phyloP scores from a whole-genome alignment of 2,888 invertebrate species.

The Parnassius orleans region DNA sequence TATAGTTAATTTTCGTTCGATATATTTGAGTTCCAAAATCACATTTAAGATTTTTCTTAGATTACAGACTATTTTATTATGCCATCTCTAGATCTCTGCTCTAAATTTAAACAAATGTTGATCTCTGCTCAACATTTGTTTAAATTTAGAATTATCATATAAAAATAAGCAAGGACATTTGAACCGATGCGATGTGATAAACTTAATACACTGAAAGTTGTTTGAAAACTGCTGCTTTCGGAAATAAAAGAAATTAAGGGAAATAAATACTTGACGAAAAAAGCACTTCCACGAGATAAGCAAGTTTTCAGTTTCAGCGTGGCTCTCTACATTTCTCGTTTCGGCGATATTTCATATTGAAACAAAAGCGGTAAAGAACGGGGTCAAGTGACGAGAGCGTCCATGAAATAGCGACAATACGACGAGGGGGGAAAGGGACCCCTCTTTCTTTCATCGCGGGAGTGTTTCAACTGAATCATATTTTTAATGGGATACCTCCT shows the following conservation, averaged over 20 bases:
- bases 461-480: slow-evolving; percentile 53
- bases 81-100: too few relatives aligned
- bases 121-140: too few relatives aligned
- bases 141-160: too few relatives aligned
- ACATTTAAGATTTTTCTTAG: too few relatives aligned
- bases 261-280: slow-evolving; percentile 10
- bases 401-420: slow-evolving; percentile 47
- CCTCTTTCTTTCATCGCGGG: slow-evolving; percentile 32
- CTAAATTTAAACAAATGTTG: too few relatives aligned
- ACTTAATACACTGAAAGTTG: neutral
- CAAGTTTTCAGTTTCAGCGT: slow-evolving; percentile 3
- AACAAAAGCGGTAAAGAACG: slow-evolving; percentile 66
- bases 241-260: slow-evolving; percentile 18
- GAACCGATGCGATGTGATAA: too few relatives aligned
- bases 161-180: too few relatives aligned
- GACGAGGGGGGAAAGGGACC: slow-evolving; percentile 26
- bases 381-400: slow-evolving; percentile 59
- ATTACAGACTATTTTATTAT: too few relatives aligned
- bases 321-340: slow-evolving; percentile 28
- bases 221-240: neutral
- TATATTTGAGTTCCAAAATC: too few relatives aligned
- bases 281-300: slow-evolving; percentile 11
- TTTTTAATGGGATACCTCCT: slow-evolving; percentile 54
- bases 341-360: slow-evolving; percentile 69
- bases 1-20: too few relatives aligned